A percentile compares a stretch with the other conserved stretches of the same genome.
Conservation (phyloP, 2,797 vertebrate genomes). For the Trichosurus vulpecula region DNA sequence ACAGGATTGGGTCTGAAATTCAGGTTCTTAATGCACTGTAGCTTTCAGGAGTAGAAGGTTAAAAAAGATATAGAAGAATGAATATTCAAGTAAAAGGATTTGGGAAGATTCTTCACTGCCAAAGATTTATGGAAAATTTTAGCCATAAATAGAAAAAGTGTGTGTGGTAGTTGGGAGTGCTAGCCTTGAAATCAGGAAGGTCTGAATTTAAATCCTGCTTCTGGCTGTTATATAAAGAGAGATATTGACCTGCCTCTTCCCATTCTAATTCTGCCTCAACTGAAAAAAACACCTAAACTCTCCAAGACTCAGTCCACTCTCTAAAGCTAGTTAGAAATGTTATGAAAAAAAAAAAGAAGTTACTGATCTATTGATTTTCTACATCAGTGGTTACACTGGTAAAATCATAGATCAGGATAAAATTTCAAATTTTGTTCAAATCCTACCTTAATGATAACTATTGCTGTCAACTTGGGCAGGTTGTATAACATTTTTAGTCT, state of each 20-base stretch:
- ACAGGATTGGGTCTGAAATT: not conserved
- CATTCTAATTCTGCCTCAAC: not conserved
- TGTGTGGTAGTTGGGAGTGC: not conserved
- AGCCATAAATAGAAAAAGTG: too few species aligned
- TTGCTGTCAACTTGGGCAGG: not conserved
- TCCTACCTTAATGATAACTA: not conserved
- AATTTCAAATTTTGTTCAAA: not conserved
- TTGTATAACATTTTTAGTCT: not conserved
- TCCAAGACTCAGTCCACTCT: not conserved
- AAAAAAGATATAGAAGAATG: too few species aligned
- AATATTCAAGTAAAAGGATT: too few species aligned
- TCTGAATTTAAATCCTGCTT: not conserved
- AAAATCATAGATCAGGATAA: not conserved
- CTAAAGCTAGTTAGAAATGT: not conserved
- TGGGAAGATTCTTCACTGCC: too few species aligned
- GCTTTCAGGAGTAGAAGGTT: not conserved
- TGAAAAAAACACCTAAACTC: not conserved
- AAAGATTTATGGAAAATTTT: too few species aligned
- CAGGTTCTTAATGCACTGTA: not conserved
- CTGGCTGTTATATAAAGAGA: not conserved
- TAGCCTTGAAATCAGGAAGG: not conserved
- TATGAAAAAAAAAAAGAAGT: too few species aligned
- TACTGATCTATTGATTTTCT: not conserved
- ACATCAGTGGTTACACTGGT: not conserved
- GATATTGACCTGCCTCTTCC: not conserved